Conservation (phyloP, 1,140 invertebrate genomes). For the Bombus polaris region DNA sequence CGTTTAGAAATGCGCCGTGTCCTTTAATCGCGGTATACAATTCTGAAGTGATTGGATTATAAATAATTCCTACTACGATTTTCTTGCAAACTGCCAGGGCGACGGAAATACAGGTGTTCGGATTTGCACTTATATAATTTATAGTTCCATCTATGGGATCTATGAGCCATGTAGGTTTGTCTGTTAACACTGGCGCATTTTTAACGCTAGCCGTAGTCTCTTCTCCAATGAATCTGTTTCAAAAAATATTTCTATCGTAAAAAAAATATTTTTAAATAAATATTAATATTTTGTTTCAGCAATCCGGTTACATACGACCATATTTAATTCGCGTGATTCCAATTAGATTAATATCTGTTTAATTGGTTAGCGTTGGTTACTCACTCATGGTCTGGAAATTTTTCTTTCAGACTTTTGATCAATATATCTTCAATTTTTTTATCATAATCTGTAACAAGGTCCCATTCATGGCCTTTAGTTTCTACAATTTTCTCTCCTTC, state of each 20-base stretch:
- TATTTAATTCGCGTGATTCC: not conserved
- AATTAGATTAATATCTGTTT: not conserved
- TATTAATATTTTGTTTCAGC: no score
- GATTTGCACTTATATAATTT: slow-evolving; percentile 88
- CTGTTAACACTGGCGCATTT: slow-evolving; percentile 85
- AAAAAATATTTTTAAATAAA: not conserved
- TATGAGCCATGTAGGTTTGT: slow-evolving; percentile 95
- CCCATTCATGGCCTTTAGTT: slow-evolving; percentile 88
- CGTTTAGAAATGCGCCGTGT: slow-evolving; percentile 90
- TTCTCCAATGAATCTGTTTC: slow-evolving; percentile 91
- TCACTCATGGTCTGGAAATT: slow-evolving; percentile 90
- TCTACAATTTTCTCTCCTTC: slow-evolving; percentile 86
- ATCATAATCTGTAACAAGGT: slow-evolving; percentile 93
- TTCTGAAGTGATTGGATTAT: slow-evolving; percentile 89
- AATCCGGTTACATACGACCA: no score
- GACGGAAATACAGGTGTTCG: slow-evolving; percentile 86
- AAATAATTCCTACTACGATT: slow-evolving; percentile 88
- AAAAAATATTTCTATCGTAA: not conserved
- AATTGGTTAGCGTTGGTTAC: not conserved
- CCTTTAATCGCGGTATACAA: slow-evolving; percentile 89
- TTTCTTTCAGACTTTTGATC: slow-evolving; percentile 84
- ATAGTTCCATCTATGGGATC: slow-evolving; percentile 91
- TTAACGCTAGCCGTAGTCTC: slow-evolving; percentile 85
- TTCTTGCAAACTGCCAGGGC: slow-evolving; percentile 87
- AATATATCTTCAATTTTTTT: slow-evolving; percentile 89